These are phyloP conservation scores for Pristionchus fissidentatus DNA, from an alignment of 2,888 invertebrate genomes.

Conservation along the genomic window DNA sequence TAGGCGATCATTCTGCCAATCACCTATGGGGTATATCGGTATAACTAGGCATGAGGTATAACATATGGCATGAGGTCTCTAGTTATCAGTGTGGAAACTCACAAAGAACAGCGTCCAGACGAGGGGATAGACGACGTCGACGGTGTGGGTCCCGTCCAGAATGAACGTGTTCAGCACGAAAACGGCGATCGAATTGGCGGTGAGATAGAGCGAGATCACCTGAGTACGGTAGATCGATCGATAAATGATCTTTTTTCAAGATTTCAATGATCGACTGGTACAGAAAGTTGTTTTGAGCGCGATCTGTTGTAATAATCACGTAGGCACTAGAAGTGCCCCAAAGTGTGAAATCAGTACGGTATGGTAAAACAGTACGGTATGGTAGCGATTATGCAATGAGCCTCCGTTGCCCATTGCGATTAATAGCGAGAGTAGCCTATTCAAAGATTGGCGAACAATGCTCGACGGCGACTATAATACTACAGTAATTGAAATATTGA, in stretches of 20 bases:
- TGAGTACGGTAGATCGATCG: slow-evolving; percentile 39
- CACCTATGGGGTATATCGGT: too few species aligned
- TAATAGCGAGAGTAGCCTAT: not conserved
- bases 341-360: not conserved
- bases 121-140: slow-evolving; percentile 66
- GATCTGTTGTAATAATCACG: too few species aligned
- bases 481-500: not conserved
- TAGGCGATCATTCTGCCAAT: too few species aligned
- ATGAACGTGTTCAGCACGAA: slow-evolving; percentile 50
- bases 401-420: not conserved
- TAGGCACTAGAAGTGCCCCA: not conserved
- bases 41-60: too few species aligned
- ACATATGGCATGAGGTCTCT: too few species aligned
- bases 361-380: not conserved
- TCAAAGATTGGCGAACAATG: not conserved
- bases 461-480: not conserved
- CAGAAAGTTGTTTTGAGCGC: not conserved
- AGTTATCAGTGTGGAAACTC: slow-evolving; percentile 51
- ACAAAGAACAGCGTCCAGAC: slow-evolving; percentile 66
- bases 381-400: slow-evolving; percentile 10
- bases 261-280: not conserved
- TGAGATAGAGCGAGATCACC: slow-evolving; percentile 51
- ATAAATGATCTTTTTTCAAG: not conserved
- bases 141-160: slow-evolving; percentile 51
- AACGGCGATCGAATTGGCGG: slow-evolving; percentile 51